A percentile compares a stretch with the other conserved stretches of the same genome.
phyloP scores from a whole-genome alignment of 2,888 invertebrate genomes.

The Eugnorisma glareosa region DNA sequence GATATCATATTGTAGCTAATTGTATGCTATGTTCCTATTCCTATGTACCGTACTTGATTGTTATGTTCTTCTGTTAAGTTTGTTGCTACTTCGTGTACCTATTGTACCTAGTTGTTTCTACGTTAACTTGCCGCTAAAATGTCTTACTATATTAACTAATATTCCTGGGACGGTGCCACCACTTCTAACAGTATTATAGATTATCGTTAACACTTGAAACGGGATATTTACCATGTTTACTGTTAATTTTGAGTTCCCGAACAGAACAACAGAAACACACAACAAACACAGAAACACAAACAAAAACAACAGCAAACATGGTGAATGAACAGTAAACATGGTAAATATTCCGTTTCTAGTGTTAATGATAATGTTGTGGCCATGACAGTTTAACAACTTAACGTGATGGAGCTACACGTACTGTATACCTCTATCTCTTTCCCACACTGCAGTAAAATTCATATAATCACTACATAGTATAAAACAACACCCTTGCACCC shows the following conservation, averaged over 20 bases:
- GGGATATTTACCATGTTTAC: too few species aligned
- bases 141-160: background rate
- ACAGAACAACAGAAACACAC: too few species aligned
- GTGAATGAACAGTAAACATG: too few species aligned
- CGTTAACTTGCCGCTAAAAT: background rate
- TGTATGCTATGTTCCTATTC: constrained; percentile 33
- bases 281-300: too few species aligned
- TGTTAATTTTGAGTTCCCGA: too few species aligned
- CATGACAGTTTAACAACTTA: too few species aligned
- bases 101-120: background rate
- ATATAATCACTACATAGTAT: too few species aligned
- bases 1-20: constrained; percentile 20
- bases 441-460: background rate
- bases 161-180: background rate
- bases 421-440: background rate
- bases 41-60: constrained; percentile 3
- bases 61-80: constrained; percentile 51
- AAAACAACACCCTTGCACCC: too few species aligned
- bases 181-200: background rate
- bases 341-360: too few species aligned
- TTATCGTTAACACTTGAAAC: too few species aligned
- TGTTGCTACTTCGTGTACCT: constrained; percentile 24
- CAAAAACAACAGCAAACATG: too few species aligned
- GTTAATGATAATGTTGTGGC: too few species aligned
- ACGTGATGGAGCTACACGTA: background rate